phyloP scores from a whole-genome alignment of 2,888 invertebrate genomes.

The Pyrocoelia pectoralis region DNA sequence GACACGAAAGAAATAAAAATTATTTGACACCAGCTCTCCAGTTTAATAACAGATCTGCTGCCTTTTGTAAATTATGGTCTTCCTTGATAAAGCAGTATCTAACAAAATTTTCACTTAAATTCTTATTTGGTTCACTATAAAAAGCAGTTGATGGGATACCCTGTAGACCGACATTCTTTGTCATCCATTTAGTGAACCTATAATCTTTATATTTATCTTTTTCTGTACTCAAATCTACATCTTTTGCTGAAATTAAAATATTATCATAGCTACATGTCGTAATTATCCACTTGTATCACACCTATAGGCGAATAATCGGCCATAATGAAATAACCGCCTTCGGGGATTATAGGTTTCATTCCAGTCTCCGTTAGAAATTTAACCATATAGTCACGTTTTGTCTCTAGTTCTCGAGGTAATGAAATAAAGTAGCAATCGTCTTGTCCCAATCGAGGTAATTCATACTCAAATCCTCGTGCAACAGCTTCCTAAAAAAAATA shows the following conservation, averaged over 20 bases:
- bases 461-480: slow-evolving; percentile 87
- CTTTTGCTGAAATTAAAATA: slow-evolving; percentile 61
- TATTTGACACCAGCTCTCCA: slow-evolving; percentile 59
- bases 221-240: slow-evolving; percentile 75
- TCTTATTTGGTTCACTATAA: slow-evolving; percentile 82
- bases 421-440: slow-evolving; percentile 86
- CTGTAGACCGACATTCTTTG: slow-evolving; percentile 89
- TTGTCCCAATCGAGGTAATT: slow-evolving; percentile 72
- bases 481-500: slow-evolving; percentile 79
- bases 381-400: slow-evolving; percentile 83
- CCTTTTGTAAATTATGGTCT: slow-evolving; percentile 63
- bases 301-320: slow-evolving; percentile 88
- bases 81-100: slow-evolving; percentile 96
- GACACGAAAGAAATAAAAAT: too few species aligned
- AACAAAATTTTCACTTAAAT: slow-evolving; percentile 83
- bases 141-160: slow-evolving; percentile 96
- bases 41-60: slow-evolving; percentile 70
- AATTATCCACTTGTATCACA: slow-evolving; percentile 45
- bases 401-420: slow-evolving; percentile 75
- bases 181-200: slow-evolving; percentile 95
- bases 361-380: slow-evolving; percentile 79
- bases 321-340: slow-evolving; percentile 97
- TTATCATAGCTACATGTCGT: neutral
- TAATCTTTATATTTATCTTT: slow-evolving; percentile 83
- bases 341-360: slow-evolving; percentile 90